phyloP scores from a whole-genome alignment of 2,113 vertebrate genomes.

The Phrynocephalus versicolor region DNA sequence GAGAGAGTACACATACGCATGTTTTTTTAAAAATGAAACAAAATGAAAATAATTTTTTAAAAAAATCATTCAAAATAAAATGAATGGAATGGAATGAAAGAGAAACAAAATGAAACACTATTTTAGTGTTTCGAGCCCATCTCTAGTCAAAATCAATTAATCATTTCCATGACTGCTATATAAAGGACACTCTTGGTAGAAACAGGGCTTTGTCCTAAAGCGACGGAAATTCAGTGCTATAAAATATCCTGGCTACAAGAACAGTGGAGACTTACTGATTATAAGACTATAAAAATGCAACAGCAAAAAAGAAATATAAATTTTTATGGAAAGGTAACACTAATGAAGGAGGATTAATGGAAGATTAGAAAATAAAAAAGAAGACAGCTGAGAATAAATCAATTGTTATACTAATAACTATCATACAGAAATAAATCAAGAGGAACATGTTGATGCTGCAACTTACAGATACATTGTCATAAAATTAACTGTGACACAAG shows the following conservation, averaged over 20 bases:
- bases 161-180: background rate
- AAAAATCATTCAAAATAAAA: too few relatives aligned
- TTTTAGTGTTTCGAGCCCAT: too few relatives aligned
- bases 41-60: too few relatives aligned
- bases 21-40: too few relatives aligned
- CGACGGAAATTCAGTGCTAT: too few relatives aligned
- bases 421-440: background rate
- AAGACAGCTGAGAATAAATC: background rate
- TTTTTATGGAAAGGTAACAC: background rate
- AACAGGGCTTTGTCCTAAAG: background rate
- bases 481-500: background rate
- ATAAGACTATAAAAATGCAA: background rate
- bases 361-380: background rate
- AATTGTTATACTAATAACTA: background rate
- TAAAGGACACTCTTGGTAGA: background rate
- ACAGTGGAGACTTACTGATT: background rate
- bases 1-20: too few relatives aligned
- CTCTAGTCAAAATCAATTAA: too few relatives aligned
- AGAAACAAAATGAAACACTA: too few relatives aligned
- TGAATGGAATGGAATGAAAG: too few relatives aligned
- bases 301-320: background rate
- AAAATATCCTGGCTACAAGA: too few relatives aligned
- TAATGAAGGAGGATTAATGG: background rate
- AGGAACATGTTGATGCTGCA: background rate
- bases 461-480: background rate